A percentile compares a stretch with the other conserved stretches of the same genome.
These are phyloP conservation scores for Zaprionus vittiger DNA, from an alignment of 1,140 invertebrate genomes.

Conservation along the genomic window DNA sequence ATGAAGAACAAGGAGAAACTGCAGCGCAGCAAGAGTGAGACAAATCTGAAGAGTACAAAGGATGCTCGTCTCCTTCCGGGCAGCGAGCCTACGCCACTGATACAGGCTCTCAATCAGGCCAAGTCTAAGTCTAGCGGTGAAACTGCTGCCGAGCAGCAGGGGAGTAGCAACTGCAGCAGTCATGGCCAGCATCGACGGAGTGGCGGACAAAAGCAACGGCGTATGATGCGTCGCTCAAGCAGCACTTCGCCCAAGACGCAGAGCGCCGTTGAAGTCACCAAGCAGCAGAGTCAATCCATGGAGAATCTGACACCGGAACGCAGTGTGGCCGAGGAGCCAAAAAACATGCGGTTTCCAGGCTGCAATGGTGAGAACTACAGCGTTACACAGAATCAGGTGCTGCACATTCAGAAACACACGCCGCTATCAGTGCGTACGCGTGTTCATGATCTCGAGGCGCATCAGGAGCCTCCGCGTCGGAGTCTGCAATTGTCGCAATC, in stretches of 20 bases:
- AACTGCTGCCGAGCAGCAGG: conserved; percentile 33
- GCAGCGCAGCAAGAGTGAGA: conserved; percentile 96
- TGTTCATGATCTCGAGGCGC: conserved; percentile 78
- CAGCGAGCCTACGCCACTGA: conserved; percentile 86
- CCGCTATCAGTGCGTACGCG: conserved; percentile 78
- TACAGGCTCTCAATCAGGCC: conserved; percentile 85
- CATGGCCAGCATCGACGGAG: conserved; percentile 72
- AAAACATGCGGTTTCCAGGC: conserved; percentile 92
- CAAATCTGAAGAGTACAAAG: conserved; percentile 89
- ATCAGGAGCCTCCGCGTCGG: conserved; percentile 49
- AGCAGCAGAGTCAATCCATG: conserved; percentile 85
- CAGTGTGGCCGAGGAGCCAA: conserved; percentile 85
- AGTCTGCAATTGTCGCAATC: conserved; percentile 12
- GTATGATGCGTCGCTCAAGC: conserved; percentile 77
- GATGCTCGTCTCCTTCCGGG: conserved; percentile 86
- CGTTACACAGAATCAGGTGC: conserved; percentile 94
- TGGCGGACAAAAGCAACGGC: conserved; percentile 68
- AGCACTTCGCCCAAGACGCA: conserved; percentile 79
- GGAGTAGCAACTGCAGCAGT: conserved; percentile 9
- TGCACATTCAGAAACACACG: conserved; percentile 88
- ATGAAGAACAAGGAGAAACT: conserved; percentile 98
- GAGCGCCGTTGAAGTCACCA: conserved; percentile 78
- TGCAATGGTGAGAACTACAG: conserved; percentile 93
- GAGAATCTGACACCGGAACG: conserved; percentile 87
- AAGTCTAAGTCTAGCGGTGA: conserved; percentile 69